These are phyloP conservation scores for Saccostrea cuccullata DNA, from an alignment of 1,140 invertebrate genomes.

Conservation along the genomic window DNA sequence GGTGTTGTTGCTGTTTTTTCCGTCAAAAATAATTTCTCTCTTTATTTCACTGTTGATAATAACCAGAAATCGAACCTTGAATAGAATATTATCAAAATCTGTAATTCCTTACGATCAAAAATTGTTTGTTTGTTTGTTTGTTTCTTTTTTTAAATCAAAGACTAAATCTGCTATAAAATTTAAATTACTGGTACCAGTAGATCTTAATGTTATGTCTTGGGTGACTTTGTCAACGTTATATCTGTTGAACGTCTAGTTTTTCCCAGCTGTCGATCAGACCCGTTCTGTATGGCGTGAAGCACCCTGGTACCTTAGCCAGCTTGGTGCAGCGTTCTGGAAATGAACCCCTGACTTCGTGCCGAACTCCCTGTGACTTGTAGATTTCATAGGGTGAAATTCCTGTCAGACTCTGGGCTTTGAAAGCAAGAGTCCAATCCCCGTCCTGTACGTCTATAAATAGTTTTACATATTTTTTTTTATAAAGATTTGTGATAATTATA, in stretches of 20 bases:
- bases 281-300: neutral
- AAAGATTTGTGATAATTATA: too few species aligned
- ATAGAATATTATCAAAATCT: neutral
- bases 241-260: neutral
- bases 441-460: neutral
- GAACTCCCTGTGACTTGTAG: neutral
- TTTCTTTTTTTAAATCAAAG: too few species aligned
- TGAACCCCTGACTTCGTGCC: neutral
- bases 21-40: neutral
- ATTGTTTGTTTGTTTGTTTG: too few species aligned
- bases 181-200: too few species aligned
- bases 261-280: neutral
- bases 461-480: too few species aligned
- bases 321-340: neutral
- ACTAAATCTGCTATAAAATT: too few species aligned
- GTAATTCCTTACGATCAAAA: too few species aligned
- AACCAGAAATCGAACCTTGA: neutral
- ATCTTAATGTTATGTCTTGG: too few species aligned
- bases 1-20: neutral
- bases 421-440: neutral
- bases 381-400: neutral
- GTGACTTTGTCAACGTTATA: neutral
- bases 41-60: neutral
- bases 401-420: neutral
- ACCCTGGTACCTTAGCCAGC: neutral